Base-by-base conservation (phyloP, 2,113 vertebrate species). In the Cyprinodon variegatus region DNA sequence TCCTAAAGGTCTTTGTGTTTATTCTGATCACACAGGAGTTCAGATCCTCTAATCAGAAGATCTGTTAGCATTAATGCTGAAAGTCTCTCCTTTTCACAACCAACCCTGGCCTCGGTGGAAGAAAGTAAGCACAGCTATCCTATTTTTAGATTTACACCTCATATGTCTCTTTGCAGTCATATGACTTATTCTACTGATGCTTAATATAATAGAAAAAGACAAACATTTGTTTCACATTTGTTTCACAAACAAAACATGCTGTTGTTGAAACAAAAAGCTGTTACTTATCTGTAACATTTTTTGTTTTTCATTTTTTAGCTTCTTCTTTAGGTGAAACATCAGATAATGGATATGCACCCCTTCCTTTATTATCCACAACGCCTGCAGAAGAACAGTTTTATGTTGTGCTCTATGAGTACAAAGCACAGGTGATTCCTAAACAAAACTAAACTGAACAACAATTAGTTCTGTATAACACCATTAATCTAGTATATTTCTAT, bases 261-360 rank as follows among this genome's bases (percentile, higher is more conserved):
- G 7, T 20, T 4, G 17, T 53, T 41, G 4, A 4, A 48, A 46
- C 61, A 1, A n/a, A 0, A 61, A 17, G 20, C 43, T 40, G 38
- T 59, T 5, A 38, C 61, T 65, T 70, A 29, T 50, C 46, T 15
- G 14, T 50, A 14, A 50, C 13, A 15, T 50, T 50, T 50, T 50
- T 15, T 15, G 60, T 36, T 10, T 15, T 50, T 1, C 5, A 45
- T 78, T 61, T 66, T 46, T n/a, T 20, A 48, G 39, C 9, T 36
- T 59, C 29, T 71, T 36, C 11, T 76, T 78, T 61, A 91, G 89
- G 6, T 76, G 78, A 79, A 57, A 22, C 3, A 12, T 72, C 57
- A 57, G 78, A 70, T 20, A 81, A 17, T 45, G 79, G 95, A 57
- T 96, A 96, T 3, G 93, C 78, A 13, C 65, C 72, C 9, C 9